These are phyloP conservation scores for Sarcophaga rosellei DNA, from an alignment of 2,888 invertebrate genomes.

Conservation along the genomic window DNA sequence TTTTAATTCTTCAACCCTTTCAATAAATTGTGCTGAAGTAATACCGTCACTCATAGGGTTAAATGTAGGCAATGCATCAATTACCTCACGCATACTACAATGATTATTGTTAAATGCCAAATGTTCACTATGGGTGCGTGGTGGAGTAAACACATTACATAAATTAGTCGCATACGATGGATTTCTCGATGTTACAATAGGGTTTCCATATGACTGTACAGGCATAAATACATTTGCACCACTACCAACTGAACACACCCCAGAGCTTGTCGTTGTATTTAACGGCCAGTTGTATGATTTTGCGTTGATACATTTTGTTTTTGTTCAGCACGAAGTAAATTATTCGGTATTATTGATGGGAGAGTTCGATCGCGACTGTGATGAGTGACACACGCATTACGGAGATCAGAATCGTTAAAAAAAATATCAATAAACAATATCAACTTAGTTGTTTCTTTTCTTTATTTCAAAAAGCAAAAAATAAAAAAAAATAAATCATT, in stretches of 20 bases:
- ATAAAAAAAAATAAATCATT: background rate
- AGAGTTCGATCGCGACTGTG: slow-evolving; percentile 1
- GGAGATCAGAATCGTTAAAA: slow-evolving; percentile 10
- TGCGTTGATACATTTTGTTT: too few species aligned
- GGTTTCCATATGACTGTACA: background rate
- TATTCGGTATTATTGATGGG: too few species aligned
- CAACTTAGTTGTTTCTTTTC: slow-evolving; percentile 2
- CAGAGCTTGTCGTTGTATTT: too few species aligned
- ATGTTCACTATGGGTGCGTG: background rate
- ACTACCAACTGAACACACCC: background rate
- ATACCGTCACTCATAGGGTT: slow-evolving; percentile 19
- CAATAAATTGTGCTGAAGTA: slow-evolving; percentile 31
- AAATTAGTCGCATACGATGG: background rate
- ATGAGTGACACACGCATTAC: slow-evolving; percentile 10
- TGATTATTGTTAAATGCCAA: slow-evolving; percentile 1
- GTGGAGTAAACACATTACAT: background rate
- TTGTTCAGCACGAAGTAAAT: too few species aligned
- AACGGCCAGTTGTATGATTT: too few species aligned
- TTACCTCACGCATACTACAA: slow-evolving; percentile 46
- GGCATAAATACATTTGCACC: background rate
- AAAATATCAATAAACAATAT: too few species aligned
- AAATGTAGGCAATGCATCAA: slow-evolving; percentile 38
- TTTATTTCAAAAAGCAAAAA: background rate
- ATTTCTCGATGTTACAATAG: background rate
- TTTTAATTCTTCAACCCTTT: slow-evolving; percentile 33